Percentiles rank a stretch among this genome's conserved stretches.
Conservation (phyloP, 2,888 invertebrate species). For the Cacoxenus indagator region DNA sequence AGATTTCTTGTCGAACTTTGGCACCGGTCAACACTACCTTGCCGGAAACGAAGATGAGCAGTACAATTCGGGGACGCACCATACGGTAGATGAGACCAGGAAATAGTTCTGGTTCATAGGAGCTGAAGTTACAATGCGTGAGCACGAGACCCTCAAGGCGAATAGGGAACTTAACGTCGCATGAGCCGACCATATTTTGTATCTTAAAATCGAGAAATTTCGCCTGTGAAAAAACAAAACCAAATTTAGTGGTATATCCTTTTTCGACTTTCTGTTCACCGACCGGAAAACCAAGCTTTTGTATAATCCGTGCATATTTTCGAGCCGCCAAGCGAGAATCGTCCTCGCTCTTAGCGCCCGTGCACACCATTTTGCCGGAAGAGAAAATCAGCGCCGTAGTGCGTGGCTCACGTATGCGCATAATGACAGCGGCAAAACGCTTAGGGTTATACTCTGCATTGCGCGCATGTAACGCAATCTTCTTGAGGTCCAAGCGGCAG, state of each 20-base stretch:
- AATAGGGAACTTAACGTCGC: slow-evolving; percentile 83
- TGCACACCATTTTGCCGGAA: slow-evolving; percentile 88
- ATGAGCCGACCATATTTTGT: slow-evolving; percentile 85
- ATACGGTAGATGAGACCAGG: slow-evolving; percentile 98
- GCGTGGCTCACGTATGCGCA: slow-evolving; percentile 91
- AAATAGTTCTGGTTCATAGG: slow-evolving; percentile 98
- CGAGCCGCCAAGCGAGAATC: slow-evolving; percentile 84
- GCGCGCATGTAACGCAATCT: slow-evolving; percentile 96
- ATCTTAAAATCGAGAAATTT: slow-evolving; percentile 87
- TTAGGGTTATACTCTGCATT: slow-evolving; percentile 99
- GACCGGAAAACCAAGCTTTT: slow-evolving; percentile 85
- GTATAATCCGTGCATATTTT: slow-evolving; percentile 88
- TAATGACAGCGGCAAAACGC: slow-evolving; percentile 98
- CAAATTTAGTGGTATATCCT: not conserved
- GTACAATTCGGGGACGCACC: slow-evolving; percentile 96
- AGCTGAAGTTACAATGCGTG: slow-evolving; percentile 83
- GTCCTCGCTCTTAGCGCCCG: slow-evolving; percentile 86
- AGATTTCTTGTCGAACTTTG: slow-evolving; percentile 90
- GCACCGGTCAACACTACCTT: slow-evolving; percentile 99
- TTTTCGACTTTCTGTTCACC: slow-evolving; percentile 13
- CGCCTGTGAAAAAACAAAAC: slow-evolving; percentile 72
- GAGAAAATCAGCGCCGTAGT: slow-evolving; percentile 84
- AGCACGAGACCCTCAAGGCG: slow-evolving; percentile 81
- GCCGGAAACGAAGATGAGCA: slow-evolving; percentile 98
- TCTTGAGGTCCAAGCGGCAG: slow-evolving; percentile 95